Conservation (phyloP, 2,888 invertebrate species). For the Dryomyza anilis region DNA sequence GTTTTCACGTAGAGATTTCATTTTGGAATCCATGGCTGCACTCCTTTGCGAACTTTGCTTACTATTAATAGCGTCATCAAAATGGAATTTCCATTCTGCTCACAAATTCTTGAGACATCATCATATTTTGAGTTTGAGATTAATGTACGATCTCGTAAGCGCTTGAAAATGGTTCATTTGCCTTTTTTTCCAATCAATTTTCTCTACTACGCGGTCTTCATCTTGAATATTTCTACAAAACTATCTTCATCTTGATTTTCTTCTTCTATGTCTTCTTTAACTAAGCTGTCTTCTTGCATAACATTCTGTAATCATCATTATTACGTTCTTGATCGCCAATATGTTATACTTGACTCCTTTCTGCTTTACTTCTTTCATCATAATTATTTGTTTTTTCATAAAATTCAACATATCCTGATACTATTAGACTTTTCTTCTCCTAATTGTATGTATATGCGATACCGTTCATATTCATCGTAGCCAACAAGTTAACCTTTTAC, state of each 20-base stretch:
- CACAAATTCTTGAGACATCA: neutral
- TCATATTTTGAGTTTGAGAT: too few species aligned
- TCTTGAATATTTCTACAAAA: conserved; percentile 2
- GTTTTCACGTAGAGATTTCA: conserved; percentile 44
- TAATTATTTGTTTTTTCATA: neutral
- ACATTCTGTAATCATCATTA: conserved; percentile 27
- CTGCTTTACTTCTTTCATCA: neutral
- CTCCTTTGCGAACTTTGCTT: conserved; percentile 36
- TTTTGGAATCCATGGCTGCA: conserved; percentile 43
- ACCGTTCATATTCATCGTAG: conserved; percentile 17
- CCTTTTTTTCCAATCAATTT: conserved; percentile 43
- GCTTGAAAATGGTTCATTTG: conserved; percentile 37
- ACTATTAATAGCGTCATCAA: conserved; percentile 29
- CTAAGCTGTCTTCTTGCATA: conserved; percentile 29
- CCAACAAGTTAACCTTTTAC: conserved; percentile 24
- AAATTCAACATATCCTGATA: conserved; percentile 16
- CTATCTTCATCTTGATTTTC: neutral
- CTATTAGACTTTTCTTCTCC: conserved; percentile 12
- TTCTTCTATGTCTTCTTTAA: conserved; percentile 41
- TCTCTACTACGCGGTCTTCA: conserved; percentile 32
- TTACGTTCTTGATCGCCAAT: neutral
- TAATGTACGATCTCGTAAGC: too few species aligned
- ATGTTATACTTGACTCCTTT: neutral
- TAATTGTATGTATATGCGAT: conserved; percentile 6
- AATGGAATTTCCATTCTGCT: neutral